Evolutionary conservation across 1,140 invertebrate genomes (phyloP), one percentile per base, ranked within the genome.

Genomic region (Centruroides sculpturatus): DNA sequence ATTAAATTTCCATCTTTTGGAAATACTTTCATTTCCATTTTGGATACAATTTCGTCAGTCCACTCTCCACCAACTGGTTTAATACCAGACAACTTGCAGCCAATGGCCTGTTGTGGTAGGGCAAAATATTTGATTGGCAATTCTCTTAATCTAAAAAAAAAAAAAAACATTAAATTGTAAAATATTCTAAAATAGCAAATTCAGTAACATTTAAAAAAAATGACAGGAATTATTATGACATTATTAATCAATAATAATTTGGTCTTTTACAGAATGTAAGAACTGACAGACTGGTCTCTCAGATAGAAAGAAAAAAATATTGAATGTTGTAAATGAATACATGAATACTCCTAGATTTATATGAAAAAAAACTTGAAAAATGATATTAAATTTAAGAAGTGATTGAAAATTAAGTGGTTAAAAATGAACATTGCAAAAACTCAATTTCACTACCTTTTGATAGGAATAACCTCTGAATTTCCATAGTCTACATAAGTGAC

Each of bases 401-500:
- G 23, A 23, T 23, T 23, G 2, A 23, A 23, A 23, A 23, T 23
- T 23, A 23, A 23, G 23, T 23, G 23, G 23, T 23, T 23, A 23
- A 23, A 23, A 0, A 23, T 23, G 23, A 23, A 23, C 23, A 23
- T 23, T 23, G 23, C 23, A 23, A 23, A 23, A 1, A 23, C 23
- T 23, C 23, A 23, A 23, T 23, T 23, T 9, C 36, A 52, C 55
- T 55, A 62, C 60, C 55, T 52, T 12, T 62, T 34, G 1, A 12
- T 8, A 8, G 69, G 5, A 12, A 78, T 61, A 9, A 70, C 66
- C 63, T 78, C 76, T n/a, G 62, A 66, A 56, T 78, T 78, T 35
- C 80, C 81, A 64, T 79, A 80, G 66, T 82, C 80, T 35, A 81
- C 72, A 66, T 76, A 79, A 10, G 71, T 49, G 8, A 63, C 62